phyloP scores from a whole-genome alignment of 92 coral and sea anemone genomes.

The Paragorgia papillata region DNA sequence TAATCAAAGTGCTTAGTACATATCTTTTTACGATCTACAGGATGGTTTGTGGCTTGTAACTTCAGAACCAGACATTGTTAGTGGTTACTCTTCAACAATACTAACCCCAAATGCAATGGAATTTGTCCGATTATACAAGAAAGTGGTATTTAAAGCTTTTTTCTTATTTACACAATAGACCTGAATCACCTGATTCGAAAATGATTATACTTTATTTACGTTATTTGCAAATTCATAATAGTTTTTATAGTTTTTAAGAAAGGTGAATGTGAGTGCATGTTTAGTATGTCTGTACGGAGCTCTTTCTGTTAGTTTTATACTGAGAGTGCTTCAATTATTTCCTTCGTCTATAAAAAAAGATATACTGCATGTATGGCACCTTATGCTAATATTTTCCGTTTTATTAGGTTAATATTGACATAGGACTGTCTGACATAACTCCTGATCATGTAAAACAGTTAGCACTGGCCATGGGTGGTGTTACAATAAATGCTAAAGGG shows the following conservation, averaged over 20 bases:
- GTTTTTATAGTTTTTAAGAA: too few species aligned
- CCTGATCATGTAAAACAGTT: slow-evolving; percentile 71
- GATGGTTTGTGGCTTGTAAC: slow-evolving; percentile 89
- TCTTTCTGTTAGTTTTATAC: too few species aligned
- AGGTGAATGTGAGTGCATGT: too few species aligned
- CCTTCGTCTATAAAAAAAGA: too few species aligned
- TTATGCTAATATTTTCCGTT: background rate
- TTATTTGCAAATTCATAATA: too few species aligned
- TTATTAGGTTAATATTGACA: slow-evolving; percentile 6
- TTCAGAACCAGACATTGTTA: slow-evolving; percentile 75
- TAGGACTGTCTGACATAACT: slow-evolving; percentile 5
- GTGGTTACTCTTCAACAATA: slow-evolving; percentile 69
- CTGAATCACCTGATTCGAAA: too few species aligned
- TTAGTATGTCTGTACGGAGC: too few species aligned
- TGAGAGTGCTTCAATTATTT: too few species aligned
- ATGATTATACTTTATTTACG: too few species aligned
- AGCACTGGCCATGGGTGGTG: slow-evolving; percentile 78
- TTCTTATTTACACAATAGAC: background rate
- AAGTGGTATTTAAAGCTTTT: slow-evolving; percentile 62
- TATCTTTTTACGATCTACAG: slow-evolving; percentile 35
- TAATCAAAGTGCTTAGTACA: too few species aligned
- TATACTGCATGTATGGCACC: too few species aligned
- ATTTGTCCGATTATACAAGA: slow-evolving; percentile 78
- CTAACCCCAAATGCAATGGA: slow-evolving; percentile 95
- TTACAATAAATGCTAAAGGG: slow-evolving; percentile 89